Percentiles rank a stretch among this genome's conserved stretches.
Evolutionary conservation across 2,113 vertebrate genomes (phyloP).

Genomic region (Columba livia): DNA sequence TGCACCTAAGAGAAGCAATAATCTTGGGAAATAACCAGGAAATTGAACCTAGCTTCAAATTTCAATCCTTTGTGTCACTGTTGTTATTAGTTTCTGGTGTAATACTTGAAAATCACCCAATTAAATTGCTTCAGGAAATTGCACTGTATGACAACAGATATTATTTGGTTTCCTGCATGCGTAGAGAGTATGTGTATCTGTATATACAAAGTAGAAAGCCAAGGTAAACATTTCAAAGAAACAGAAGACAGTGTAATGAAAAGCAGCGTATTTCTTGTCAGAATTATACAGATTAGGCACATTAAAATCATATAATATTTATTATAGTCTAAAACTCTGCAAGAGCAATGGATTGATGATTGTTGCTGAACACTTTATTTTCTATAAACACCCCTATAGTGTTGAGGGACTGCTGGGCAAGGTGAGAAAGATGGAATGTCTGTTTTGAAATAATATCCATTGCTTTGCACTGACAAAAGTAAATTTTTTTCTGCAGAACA

Average conservation of each 20-base stretch:
- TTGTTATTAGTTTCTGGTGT: constrained; percentile 5
- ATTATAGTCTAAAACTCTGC: neutral
- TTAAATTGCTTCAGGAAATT: constrained; percentile 34
- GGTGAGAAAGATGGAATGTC: constrained; percentile 37
- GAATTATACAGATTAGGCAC: constrained; percentile 8
- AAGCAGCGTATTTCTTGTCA: constrained; percentile 4
- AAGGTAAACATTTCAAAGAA: constrained; percentile 43
- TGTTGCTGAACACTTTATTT: neutral
- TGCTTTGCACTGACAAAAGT: neutral
- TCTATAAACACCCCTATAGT: neutral
- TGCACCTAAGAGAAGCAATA: neutral
- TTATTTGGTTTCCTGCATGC: neutral
- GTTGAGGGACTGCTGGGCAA: neutral
- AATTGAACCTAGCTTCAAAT: constrained; percentile 38
- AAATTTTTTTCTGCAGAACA: neutral
- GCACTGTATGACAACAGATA: neutral
- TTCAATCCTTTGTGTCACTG: constrained; percentile 49
- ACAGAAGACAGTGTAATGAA: neutral
- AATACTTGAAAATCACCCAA: constrained; percentile 31
- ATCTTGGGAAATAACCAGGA: constrained; percentile 22
- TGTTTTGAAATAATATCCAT: constrained; percentile 46
- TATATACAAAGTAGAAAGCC: neutral
- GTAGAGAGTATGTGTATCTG: neutral
- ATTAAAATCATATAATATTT: constrained; percentile 42
- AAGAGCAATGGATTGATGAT: neutral